Evolutionary conservation across 2,797 vertebrate species (phyloP).

Genomic region (Tarsius wallacei): DNA sequence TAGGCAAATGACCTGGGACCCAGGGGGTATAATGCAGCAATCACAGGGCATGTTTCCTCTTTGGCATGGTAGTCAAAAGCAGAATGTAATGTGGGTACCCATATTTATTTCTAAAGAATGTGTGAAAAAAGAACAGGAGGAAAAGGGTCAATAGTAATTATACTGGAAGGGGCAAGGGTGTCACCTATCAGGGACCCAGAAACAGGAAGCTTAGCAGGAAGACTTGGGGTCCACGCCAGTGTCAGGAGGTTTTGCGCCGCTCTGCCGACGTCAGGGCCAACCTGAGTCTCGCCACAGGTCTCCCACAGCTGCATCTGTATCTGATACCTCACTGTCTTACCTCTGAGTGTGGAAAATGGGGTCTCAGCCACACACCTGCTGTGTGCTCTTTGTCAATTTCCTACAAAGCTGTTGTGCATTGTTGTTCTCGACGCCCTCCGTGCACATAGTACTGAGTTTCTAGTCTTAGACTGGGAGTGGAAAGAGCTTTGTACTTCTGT

Average conservation of each 20-base stretch:
- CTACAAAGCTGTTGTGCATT: rapidly evolving
- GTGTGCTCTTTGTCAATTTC: no score
- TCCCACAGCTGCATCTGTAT: rapidly evolving
- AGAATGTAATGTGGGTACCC: neutral
- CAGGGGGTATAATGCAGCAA: neutral
- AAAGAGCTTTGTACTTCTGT: neutral
- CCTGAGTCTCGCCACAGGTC: rapidly evolving
- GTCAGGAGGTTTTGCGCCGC: no score
- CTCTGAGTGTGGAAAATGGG: rapidly evolving
- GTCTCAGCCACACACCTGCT: rapidly evolving
- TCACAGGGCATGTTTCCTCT: neutral
- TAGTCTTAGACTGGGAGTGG: no score
- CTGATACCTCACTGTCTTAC: rapidly evolving
- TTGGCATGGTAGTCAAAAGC: neutral
- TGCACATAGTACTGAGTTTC: rapidly evolving
- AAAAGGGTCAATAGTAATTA: neutral
- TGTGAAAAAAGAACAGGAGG: neutral
- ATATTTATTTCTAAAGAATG: neutral
- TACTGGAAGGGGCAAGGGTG: neutral
- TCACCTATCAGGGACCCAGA: neutral
- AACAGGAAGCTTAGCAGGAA: neutral
- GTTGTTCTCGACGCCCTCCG: rapidly evolving
- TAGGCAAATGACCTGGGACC: neutral
- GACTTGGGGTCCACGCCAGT: neutral
- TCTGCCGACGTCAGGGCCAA: neutral